phyloP scores from a whole-genome alignment of 2,888 invertebrate species.

The Gymnoscelis rufifasciata region DNA sequence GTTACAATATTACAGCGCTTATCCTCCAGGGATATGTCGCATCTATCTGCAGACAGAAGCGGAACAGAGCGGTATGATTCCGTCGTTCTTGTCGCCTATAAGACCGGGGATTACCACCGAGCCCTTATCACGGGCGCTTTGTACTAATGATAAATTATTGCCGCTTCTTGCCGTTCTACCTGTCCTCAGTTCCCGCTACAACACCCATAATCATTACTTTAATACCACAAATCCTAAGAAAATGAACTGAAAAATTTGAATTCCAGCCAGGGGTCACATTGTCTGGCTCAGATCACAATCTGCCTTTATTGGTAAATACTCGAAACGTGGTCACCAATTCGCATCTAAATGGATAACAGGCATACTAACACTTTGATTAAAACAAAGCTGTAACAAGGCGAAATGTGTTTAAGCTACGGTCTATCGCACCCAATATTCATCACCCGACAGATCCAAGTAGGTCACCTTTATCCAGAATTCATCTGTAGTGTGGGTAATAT shows the following conservation, averaged over 20 bases:
- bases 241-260: conserved; percentile 23
- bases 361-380: conserved; percentile 15
- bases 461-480: conserved; percentile 34
- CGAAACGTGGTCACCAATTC: conserved; percentile 12
- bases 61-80: neutral
- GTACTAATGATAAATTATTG: conserved; percentile 60
- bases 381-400: neutral
- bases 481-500: conserved; percentile 28
- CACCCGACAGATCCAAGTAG: conserved; percentile 32
- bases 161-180: conserved; percentile 32
- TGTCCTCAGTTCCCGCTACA: conserved; percentile 29
- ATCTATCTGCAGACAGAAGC: neutral
- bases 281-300: conserved; percentile 27
- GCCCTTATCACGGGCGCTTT: conserved; percentile 57
- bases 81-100: conserved; percentile 5
- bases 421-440: conserved; percentile 28
- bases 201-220: conserved; percentile 28
- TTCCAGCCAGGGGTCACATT: conserved; percentile 20
- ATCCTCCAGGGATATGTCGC: neutral
- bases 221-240: conserved; percentile 24
- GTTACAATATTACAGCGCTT: neutral
- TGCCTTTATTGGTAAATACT: conserved; percentile 23
- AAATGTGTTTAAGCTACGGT: conserved; percentile 4
- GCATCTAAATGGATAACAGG: conserved; percentile 13
- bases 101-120: conserved; percentile 29